Percentiles rank a stretch among this genome's conserved stretches.
phyloP scores from a whole-genome alignment of 2,888 invertebrate genomes.

The Drosophila parthenogenetica region DNA sequence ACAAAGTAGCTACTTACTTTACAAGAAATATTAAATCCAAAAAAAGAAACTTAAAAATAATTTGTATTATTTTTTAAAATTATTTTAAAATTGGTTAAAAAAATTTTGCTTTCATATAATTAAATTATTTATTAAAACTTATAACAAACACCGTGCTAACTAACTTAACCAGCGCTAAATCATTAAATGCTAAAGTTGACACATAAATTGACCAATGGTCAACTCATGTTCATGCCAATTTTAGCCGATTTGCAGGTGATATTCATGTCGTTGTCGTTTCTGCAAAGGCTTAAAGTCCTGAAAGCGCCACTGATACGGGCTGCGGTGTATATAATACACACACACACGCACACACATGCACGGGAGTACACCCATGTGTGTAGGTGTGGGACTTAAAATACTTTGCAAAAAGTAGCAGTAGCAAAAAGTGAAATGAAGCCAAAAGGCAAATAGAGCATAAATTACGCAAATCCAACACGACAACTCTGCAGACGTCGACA shows the following conservation, averaged over 20 bases:
- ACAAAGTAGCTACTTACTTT: too few species aligned
- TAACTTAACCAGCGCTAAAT: neutral
- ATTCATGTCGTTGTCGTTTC: slow-evolving; percentile 34
- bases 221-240: neutral
- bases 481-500: slow-evolving; percentile 56
- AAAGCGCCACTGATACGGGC: slow-evolving; percentile 20
- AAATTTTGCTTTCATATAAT: too few species aligned
- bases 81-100: too few species aligned
- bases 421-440: slow-evolving; percentile 79
- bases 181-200: neutral
- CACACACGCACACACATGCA: neutral
- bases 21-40: too few species aligned
- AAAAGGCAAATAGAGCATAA: slow-evolving; percentile 81
- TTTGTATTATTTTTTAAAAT: too few species aligned
- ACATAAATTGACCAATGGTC: neutral
- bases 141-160: too few species aligned
- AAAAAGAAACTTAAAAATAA: too few species aligned
- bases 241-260: slow-evolving; percentile 22
- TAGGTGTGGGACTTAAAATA: slow-evolving; percentile 40
- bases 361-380: slow-evolving; percentile 2
- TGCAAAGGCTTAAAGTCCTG: slow-evolving; percentile 14
- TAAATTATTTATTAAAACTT: too few species aligned
- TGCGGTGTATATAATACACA: slow-evolving; percentile 19
- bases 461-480: slow-evolving; percentile 80
- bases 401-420: slow-evolving; percentile 51